Conservation (phyloP, 2,113 vertebrate species). For the Pungitius pungitius region DNA sequence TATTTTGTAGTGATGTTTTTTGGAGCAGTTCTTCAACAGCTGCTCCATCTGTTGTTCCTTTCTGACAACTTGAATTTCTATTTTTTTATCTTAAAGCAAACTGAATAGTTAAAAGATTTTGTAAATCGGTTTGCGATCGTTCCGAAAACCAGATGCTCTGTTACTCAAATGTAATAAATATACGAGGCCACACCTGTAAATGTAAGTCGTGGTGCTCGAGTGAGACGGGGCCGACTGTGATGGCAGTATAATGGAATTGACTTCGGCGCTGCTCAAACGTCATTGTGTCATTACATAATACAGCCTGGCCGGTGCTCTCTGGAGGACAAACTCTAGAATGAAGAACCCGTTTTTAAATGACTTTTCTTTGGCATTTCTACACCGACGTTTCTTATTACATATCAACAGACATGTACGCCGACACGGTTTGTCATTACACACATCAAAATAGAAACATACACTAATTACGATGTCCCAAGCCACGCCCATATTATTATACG, state of each 20-base stretch:
- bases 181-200: not conserved
- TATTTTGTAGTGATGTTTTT: not conserved
- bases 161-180: not conserved
- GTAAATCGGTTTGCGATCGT: not conserved
- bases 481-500: not conserved
- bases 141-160: not conserved
- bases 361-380: constrained; percentile 36
- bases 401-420: not conserved
- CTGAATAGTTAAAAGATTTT: not conserved
- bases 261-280: not conserved
- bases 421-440: not conserved
- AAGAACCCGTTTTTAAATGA: not conserved
- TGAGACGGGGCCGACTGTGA: not conserved
- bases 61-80: too few species aligned
- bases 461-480: not conserved
- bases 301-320: not conserved
- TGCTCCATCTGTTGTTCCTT: not conserved
- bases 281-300: not conserved
- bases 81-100: not conserved
- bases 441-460: constrained; percentile 8
- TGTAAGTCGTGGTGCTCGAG: not conserved
- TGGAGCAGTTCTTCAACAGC: not conserved
- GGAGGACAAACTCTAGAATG: not conserved
- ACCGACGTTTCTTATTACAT: not conserved
- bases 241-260: not conserved